Conservation (phyloP, 2,797 vertebrate genomes). For the Hemitrygon akajei region DNA sequence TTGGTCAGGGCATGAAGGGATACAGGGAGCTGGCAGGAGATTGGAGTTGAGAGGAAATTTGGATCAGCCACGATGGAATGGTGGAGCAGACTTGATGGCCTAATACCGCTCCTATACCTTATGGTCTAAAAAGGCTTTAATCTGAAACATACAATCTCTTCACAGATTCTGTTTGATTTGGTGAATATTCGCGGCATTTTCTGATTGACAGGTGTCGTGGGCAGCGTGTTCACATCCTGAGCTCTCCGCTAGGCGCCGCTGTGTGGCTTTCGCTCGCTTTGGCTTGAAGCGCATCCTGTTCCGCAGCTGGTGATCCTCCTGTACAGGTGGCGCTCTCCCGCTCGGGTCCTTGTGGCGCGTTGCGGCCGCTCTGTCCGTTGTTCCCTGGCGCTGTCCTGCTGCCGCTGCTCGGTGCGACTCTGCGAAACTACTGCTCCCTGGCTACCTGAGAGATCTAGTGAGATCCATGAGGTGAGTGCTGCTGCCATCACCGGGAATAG, state of each 20-base stretch:
- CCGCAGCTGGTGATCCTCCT: background rate
- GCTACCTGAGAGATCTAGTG: background rate
- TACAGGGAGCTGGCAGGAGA: too few species aligned
- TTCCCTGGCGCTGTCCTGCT: slow-evolving; percentile 26
- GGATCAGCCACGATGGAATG: too few species aligned
- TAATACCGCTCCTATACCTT: too few species aligned
- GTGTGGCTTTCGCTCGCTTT: background rate
- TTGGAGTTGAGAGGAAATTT: too few species aligned
- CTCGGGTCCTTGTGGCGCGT: background rate
- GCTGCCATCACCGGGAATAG: background rate
- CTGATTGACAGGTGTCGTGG: background rate
- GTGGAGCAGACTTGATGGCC: too few species aligned
- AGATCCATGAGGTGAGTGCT: slow-evolving; percentile 23
- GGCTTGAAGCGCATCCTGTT: too few species aligned
- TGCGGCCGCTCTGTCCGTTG: slow-evolving; percentile 36
- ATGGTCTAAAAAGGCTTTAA: too few species aligned
- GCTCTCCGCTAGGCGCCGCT: background rate
- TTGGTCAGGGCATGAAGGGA: too few species aligned
- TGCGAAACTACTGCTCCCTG: slow-evolving; percentile 1
- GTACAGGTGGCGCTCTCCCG: background rate
- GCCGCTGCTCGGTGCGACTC: slow-evolving; percentile 20
- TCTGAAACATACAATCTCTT: too few species aligned
- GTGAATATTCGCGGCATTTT: background rate
- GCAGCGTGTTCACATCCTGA: background rate
- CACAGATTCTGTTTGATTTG: too few species aligned